phyloP scores from a whole-genome alignment of 2,888 invertebrate genomes.

The Ptychoptera contaminata region DNA sequence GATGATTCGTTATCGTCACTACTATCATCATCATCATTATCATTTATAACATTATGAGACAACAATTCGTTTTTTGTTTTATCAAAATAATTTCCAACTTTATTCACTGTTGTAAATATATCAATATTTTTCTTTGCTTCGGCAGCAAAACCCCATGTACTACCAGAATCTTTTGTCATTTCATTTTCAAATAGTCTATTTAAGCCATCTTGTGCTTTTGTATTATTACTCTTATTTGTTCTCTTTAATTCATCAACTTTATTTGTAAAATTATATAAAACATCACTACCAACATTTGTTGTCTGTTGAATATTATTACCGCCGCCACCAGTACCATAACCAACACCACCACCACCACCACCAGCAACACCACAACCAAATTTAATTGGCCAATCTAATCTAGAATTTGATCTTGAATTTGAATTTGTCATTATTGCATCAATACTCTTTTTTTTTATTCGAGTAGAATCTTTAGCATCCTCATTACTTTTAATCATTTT shows the following conservation, averaged over 20 bases:
- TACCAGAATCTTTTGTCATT: constrained; percentile 6
- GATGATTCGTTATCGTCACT: constrained; percentile 5
- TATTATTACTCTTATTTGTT: constrained; percentile 4
- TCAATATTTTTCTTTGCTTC: constrained; percentile 38
- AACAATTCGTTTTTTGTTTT: too few relatives aligned
- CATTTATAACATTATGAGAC: too few relatives aligned
- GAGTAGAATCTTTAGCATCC: constrained; percentile 10
- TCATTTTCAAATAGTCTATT: constrained; percentile 7
- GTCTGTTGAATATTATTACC: neutral
- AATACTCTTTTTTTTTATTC: constrained; percentile 5
- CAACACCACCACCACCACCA: neutral
- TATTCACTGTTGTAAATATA: constrained; percentile 14
- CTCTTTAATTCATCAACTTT: constrained; percentile 13
- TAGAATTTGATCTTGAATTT: constrained; percentile 3
- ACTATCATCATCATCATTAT: too few relatives aligned
- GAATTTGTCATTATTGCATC: neutral
- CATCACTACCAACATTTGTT: too few relatives aligned
- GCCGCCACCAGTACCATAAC: neutral
- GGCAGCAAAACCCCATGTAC: constrained; percentile 41
- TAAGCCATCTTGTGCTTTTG: constrained; percentile 6
- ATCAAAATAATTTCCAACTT: too few relatives aligned
- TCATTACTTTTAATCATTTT: constrained; percentile 15
- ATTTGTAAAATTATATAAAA: neutral
- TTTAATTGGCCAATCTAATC: constrained; percentile 2
- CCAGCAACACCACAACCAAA: too few relatives aligned